Conservation (phyloP, 2,888 invertebrate genomes). For the Sisyra terminalis region DNA sequence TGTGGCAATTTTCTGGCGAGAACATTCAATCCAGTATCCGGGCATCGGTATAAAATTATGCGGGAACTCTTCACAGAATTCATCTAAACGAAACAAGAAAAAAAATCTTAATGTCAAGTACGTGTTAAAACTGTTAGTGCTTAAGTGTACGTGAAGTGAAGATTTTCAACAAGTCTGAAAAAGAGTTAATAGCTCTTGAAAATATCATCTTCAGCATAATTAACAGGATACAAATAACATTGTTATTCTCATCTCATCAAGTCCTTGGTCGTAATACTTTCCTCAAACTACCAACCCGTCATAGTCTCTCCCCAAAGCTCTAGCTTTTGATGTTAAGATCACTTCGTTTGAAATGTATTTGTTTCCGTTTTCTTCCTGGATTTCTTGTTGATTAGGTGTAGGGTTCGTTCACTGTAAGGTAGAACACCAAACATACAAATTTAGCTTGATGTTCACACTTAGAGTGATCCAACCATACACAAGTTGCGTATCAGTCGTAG, state of each 20-base stretch:
- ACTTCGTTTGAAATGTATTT: too few relatives aligned
- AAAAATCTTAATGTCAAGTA: conserved; percentile 8
- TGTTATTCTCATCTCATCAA: too few relatives aligned
- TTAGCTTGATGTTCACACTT: conserved; percentile 86
- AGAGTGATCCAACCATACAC: conserved; percentile 58
- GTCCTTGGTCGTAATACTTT: too few relatives aligned
- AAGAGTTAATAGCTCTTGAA: too few relatives aligned
- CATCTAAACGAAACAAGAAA: conserved; percentile 42
- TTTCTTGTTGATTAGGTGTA: conserved; percentile 22
- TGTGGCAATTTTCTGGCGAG: conserved; percentile 70
- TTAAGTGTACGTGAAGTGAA: too few relatives aligned
- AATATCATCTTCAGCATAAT: too few relatives aligned
- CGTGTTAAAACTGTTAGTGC: too few relatives aligned
- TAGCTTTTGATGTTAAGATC: too few relatives aligned
- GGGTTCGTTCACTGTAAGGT: conserved; percentile 85
- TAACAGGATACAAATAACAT: too few relatives aligned
- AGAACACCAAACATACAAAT: conserved; percentile 79
- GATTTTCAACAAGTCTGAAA: too few relatives aligned
- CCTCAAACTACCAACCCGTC: too few relatives aligned
- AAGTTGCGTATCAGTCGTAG: conserved; percentile 10
- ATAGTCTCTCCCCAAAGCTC: too few relatives aligned
- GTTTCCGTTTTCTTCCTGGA: conserved; percentile 9
- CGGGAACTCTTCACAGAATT: conserved; percentile 85
- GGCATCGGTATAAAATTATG: conserved; percentile 83
- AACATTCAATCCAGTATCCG: conserved; percentile 92